Evolutionary conservation across 2,113 vertebrate species (phyloP), one percentile per base, ranked within the genome.

Genomic region (Forbesichthys agassizii): DNA sequence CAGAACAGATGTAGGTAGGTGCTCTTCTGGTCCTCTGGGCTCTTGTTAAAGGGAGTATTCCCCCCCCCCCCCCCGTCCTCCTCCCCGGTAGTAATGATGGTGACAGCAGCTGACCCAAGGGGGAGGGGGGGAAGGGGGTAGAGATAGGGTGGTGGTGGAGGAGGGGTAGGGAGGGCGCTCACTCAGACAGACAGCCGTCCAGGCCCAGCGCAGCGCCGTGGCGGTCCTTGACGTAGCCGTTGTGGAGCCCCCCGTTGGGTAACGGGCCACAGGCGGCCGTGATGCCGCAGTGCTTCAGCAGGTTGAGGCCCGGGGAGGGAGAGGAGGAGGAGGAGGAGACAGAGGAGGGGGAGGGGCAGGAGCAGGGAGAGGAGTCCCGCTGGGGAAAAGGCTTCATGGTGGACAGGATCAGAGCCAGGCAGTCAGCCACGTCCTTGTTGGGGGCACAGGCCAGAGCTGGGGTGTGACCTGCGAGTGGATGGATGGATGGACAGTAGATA

Each of bases 321-420:
- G 27, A 27, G 27, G 27, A 27, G 2, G 90, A 82, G 91, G 96
- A 95, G 63, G 96, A 93, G 80, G 95, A 82, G 68, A 90, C 85
- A 4, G 80, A 91, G 65, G 91, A 91, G 65, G 91, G 88, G 66
- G 96, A 88, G 70, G 88, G 81, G 80, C 86, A 88, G 81, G 90
- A 70, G 96, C 91, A 90, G 83, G 90, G 89, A 77, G 90, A 90
- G 64, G 90, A 85, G 89, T 98, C 96, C 94, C 96, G 96, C 88
- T 93, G 95, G 75, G 95, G 94, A 92, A 99, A 98, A 95, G 95
- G 95, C 95, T 97, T 98, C 97, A 99, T 99, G 94, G 96, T 98
- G 93, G 97, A 98, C 79, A 99, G 96, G 94, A 99, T 99, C 89
- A 99, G 95, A 92, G 97, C 96, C 95, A 99, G 95, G 93, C 97